Base-by-base conservation (phyloP, 2,797 vertebrate genomes). In the Coregonus sp. region DNA sequence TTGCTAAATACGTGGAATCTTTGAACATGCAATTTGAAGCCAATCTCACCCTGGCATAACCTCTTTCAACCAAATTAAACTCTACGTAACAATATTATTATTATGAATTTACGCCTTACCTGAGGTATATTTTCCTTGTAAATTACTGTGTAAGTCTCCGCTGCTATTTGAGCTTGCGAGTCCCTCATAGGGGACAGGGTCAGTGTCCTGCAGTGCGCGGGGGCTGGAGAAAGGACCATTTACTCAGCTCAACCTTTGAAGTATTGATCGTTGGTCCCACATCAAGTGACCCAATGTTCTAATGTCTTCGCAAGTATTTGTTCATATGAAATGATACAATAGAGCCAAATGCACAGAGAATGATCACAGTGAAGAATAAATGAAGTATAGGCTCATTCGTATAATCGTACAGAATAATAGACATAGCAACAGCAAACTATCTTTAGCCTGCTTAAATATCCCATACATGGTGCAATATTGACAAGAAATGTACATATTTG, bases 201-300 rank as follows among this genome's bases (percentile, higher is more conserved):
- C 93, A 93, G 86, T 90, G 92, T 85, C 90, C 94, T 73, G 77
- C 80, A 80, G 92, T 90, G 80, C 88, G 84, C 59, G 20, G 54
- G 54, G 52, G 70, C 51, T 71, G 54, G n/a, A 68, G 56, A 52
- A 9, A 73, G 7, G 29, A 77, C 54, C 9, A 65, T 85, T 81
- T 86, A 77, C 85, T 81, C 83, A 84, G 9, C 6, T 18, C 78
- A 78, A 95, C 93, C 94, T 94, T 95, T 94, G 93, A 91, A 86
- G 86, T 91, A 90, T 94, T 81, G 92, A 95, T 91, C 75, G 78
- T 84, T 76, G 88, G 73, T 80, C 70, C 29, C 50, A 54, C 56
- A 66, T 47, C 40, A 11, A 14, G 59, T 63, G 15, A 65, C 29
- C 47, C 70, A 29, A 20, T 61, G n/a, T 61, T 20, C 59, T 20